Conservation (phyloP, 2,113 vertebrate species). For the Lipophrys pholis region DNA sequence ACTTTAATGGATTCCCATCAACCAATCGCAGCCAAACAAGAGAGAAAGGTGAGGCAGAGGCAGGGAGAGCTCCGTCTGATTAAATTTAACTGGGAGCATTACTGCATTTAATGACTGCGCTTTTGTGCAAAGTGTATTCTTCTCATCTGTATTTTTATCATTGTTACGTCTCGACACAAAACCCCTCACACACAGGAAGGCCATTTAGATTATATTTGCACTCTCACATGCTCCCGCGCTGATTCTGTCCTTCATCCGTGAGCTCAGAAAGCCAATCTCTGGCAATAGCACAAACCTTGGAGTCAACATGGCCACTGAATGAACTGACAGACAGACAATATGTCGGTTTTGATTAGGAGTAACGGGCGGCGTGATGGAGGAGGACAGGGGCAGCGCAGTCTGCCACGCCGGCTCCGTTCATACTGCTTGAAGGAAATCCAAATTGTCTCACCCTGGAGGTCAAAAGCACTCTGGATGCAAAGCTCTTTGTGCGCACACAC, state of each 20-base stretch:
- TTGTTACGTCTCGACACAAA: slow-evolving; percentile 24
- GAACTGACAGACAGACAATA: slow-evolving; percentile 75
- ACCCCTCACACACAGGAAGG: slow-evolving; percentile 6
- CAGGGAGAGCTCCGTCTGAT: slow-evolving; percentile 23
- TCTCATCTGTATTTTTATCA: slow-evolving; percentile 33
- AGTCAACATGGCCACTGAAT: slow-evolving; percentile 57
- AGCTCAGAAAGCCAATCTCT: slow-evolving; percentile 61
- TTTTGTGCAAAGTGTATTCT: slow-evolving; percentile 28
- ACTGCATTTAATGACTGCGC: slow-evolving; percentile 32
- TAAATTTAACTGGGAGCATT: slow-evolving; percentile 48
- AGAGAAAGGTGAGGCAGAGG: slow-evolving; percentile 8
- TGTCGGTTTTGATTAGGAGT: slow-evolving; percentile 75
- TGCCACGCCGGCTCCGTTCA: slow-evolving; percentile 65
- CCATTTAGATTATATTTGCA: slow-evolving; percentile 14
- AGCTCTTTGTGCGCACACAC: slow-evolving; percentile 39
- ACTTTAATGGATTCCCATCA: slow-evolving; percentile 65
- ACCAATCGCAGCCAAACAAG: slow-evolving; percentile 47
- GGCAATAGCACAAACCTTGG: slow-evolving; percentile 55
- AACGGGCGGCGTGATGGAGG: slow-evolving; percentile 66
- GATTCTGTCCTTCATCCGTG: slow-evolving; percentile 63
- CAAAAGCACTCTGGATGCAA: slow-evolving; percentile 78
- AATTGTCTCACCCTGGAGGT: slow-evolving; percentile 82
- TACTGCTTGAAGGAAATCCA: slow-evolving; percentile 68
- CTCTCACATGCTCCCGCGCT: slow-evolving; percentile 26
- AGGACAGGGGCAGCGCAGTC: slow-evolving; percentile 62